phyloP scores from a whole-genome alignment of 2,888 invertebrate genomes.

The Ephialtes manifestator region DNA sequence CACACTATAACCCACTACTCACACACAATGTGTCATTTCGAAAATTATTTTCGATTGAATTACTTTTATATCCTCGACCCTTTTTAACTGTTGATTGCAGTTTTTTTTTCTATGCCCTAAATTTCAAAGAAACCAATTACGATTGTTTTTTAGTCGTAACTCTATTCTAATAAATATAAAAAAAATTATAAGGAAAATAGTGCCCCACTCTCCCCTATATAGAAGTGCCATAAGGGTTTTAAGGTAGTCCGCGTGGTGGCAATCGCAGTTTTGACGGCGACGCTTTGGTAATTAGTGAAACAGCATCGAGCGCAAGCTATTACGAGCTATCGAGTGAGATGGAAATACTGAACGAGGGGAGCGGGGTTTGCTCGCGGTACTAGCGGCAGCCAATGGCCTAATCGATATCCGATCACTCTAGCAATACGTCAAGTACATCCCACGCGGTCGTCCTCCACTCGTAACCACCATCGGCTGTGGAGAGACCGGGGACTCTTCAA shows the following conservation, averaged over 20 bases:
- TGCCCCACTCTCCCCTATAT: too few species aligned
- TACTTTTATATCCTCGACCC: too few species aligned
- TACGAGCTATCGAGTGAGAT: slow-evolving; percentile 77
- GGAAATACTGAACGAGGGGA: slow-evolving; percentile 25
- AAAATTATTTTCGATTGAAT: too few species aligned
- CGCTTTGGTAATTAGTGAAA: slow-evolving; percentile 83
- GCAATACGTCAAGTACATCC: slow-evolving; percentile 84
- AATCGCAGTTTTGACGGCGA: slow-evolving; percentile 55
- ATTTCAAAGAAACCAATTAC: too few species aligned
- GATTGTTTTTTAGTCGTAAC: too few species aligned
- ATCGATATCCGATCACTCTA: slow-evolving; percentile 84
- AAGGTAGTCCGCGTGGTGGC: slow-evolving; percentile 18
- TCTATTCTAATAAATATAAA: too few species aligned
- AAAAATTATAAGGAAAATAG: too few species aligned
- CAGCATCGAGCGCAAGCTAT: slow-evolving; percentile 81
- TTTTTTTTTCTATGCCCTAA: too few species aligned
- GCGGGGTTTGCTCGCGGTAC: slow-evolving; percentile 30
- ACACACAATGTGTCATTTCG: too few species aligned
- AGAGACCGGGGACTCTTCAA: slow-evolving; percentile 45
- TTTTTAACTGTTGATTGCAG: too few species aligned
- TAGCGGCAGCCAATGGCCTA: slow-evolving; percentile 75
- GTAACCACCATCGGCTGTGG: slow-evolving; percentile 62
- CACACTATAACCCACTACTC: too few species aligned
- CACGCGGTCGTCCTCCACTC: slow-evolving; percentile 75
- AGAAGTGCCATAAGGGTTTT: slow-evolving; percentile 31